Conservation (phyloP, 1,140 invertebrate species). For the Phortica variegata region DNA sequence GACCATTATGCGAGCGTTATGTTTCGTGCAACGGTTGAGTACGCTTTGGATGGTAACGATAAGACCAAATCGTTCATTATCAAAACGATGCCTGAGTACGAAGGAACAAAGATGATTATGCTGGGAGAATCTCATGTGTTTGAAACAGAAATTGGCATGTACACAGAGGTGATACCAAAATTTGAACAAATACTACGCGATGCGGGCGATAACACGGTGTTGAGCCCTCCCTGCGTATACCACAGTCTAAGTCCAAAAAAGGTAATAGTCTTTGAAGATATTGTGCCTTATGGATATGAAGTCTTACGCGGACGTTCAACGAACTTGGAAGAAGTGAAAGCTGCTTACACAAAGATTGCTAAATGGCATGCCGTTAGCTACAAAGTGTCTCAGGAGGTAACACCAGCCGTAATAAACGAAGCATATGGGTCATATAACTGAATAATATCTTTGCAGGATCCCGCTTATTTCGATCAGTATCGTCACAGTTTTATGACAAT, state of each 20-base stretch:
- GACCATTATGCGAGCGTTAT: conserved; percentile 37
- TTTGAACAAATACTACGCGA: conserved; percentile 12
- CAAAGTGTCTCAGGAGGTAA: conserved; percentile 8
- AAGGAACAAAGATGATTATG: conserved; percentile 12
- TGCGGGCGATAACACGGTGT: conserved; percentile 9
- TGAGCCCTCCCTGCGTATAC: conserved; percentile 11
- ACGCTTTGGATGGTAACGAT: neutral
- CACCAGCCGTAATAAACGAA: no score
- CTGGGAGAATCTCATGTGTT: conserved; percentile 15
- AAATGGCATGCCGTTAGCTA: conserved; percentile 23
- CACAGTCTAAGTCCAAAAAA: conserved; percentile 12
- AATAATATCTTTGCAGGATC: neutral
- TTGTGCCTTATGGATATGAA: conserved; percentile 6
- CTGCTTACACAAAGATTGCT: conserved; percentile 7
- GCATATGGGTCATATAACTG: no score
- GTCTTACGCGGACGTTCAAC: neutral
- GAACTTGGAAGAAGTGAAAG: conserved; percentile 1
- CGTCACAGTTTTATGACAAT: conserved; percentile 14
- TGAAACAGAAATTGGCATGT: conserved; percentile 18
- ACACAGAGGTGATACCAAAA: conserved; percentile 15
- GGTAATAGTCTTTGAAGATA: conserved; percentile 20
- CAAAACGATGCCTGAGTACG: conserved; percentile 15
- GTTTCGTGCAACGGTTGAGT: conserved; percentile 20
- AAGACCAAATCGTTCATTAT: conserved; percentile 6
- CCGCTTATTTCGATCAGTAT: conserved; percentile 8